Conservation (phyloP, 2,888 invertebrate genomes). For the Andrena bucephala region DNA sequence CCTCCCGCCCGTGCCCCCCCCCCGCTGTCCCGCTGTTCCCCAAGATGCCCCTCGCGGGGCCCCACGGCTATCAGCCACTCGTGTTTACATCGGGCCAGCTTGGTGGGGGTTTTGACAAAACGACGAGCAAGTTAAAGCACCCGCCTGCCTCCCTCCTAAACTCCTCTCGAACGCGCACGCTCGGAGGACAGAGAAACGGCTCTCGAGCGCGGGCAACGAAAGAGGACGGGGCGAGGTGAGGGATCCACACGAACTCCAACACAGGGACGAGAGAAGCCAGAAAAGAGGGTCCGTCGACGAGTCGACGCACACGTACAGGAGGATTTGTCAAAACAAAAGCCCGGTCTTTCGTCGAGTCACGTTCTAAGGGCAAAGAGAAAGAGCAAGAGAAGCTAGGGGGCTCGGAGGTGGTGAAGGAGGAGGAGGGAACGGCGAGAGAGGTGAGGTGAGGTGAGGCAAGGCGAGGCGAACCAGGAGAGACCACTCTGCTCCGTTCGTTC, state of each 20-base stretch:
- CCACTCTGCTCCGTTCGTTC: slow-evolving; percentile 3
- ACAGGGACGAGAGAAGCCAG: slow-evolving; percentile 53
- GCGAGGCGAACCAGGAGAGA: neutral
- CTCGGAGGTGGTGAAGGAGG: slow-evolving; percentile 8
- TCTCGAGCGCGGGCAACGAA: neutral
- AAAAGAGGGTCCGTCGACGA: slow-evolving; percentile 63
- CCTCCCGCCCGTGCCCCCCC: slow-evolving; percentile 29
- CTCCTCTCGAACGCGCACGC: slow-evolving; percentile 11
- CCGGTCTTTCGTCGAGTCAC: slow-evolving; percentile 81
- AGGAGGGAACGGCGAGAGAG: neutral
- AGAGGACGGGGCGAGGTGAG: slow-evolving; percentile 11
- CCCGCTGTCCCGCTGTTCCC: neutral
- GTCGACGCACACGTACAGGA: slow-evolving; percentile 70
- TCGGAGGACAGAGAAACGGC: slow-evolving; percentile 31
- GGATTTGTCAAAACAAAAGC: slow-evolving; percentile 83
- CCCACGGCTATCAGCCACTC: slow-evolving; percentile 82
- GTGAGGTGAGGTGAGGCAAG: neutral
- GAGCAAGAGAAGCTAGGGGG: slow-evolving; percentile 17
- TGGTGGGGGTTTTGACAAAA: slow-evolving; percentile 73
- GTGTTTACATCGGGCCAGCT: slow-evolving; percentile 80
- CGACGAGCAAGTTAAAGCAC: slow-evolving; percentile 71
- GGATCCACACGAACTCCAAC: slow-evolving; percentile 51
- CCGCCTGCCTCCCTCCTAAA: slow-evolving; percentile 43
- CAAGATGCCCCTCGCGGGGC: slow-evolving; percentile 63
- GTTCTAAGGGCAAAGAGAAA: slow-evolving; percentile 71